A percentile compares a stretch with the other conserved stretches of the same genome.
Evolutionary conservation across 2,113 vertebrate species (phyloP).

Genomic region (Eublepharis macularius): DNA sequence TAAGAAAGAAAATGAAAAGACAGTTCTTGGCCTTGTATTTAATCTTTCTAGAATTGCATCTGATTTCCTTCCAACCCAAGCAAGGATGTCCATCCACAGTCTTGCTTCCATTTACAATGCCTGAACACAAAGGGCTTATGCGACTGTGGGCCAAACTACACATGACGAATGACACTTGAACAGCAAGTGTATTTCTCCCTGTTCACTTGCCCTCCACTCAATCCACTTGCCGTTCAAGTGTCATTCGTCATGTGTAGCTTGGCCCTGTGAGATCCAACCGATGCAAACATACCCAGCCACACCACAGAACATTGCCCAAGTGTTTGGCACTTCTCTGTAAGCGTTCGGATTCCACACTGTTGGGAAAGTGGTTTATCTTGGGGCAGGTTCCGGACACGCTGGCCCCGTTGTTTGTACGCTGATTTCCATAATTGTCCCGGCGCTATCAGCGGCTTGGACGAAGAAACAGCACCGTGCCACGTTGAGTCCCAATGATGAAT

Average conservation of each 20-base stretch:
- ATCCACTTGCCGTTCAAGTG: no score
- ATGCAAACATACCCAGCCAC: background rate
- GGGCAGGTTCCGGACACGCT: background rate
- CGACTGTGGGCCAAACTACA: no score
- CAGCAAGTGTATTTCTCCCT: no score
- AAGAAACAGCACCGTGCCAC: background rate
- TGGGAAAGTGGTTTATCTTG: background rate
- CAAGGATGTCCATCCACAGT: no score
- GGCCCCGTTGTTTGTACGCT: background rate
- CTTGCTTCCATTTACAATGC: background rate
- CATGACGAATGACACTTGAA: no score
- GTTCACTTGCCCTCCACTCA: no score
- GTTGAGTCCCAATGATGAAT: slow-evolving; percentile 26
- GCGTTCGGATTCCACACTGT: background rate
- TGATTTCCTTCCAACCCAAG: background rate
- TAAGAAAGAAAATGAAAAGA: background rate
- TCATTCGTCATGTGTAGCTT: no score
- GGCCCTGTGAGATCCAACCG: background rate
- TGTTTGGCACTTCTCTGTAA: background rate
- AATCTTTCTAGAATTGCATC: background rate
- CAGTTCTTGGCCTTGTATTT: background rate
- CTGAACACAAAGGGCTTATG: no score
- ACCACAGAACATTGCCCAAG: no score
- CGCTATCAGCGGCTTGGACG: background rate
- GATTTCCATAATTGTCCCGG: background rate